These are phyloP conservation scores for Hirudo medicinalis DNA, from an alignment of 1,140 invertebrate species.

Conservation along the genomic window DNA sequence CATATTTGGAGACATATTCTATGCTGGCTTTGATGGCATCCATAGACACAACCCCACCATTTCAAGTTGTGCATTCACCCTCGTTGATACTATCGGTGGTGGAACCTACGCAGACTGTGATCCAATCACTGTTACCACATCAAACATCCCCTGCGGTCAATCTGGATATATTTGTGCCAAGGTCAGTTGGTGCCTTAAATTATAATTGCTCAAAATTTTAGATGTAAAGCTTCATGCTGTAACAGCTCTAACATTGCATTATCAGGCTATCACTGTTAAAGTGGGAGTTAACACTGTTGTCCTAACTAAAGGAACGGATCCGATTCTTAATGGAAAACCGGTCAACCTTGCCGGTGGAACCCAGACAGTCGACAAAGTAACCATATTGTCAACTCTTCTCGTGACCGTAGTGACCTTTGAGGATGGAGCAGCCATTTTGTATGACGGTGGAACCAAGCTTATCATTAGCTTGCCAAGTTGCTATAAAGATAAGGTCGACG, in stretches of 20 bases:
- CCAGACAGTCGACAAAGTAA: background rate
- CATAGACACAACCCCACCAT: background rate
- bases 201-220: background rate
- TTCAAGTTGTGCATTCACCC: background rate
- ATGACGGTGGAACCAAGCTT: slow-evolving; percentile 2
- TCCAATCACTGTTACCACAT: background rate
- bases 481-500: slow-evolving; percentile 1
- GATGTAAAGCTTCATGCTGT: background rate
- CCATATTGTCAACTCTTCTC: background rate
- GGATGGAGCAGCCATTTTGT: background rate
- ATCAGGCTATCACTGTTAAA: background rate
- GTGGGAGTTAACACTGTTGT: background rate
- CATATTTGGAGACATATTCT: background rate
- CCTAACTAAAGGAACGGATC: slow-evolving; percentile 2
- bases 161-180: slow-evolving; percentile 6
- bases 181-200: background rate
- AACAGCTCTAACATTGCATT: too few species aligned
- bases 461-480: slow-evolving; percentile 7
- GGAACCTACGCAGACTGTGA: background rate
- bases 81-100: background rate
- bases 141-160: slow-evolving; percentile 5
- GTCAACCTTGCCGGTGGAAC: background rate
- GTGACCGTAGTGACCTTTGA: background rate
- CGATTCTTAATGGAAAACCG: background rate
- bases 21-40: background rate